Evolutionary conservation across 1,140 invertebrate genomes (phyloP).

Genomic region (Plodia interpunctella): DNA sequence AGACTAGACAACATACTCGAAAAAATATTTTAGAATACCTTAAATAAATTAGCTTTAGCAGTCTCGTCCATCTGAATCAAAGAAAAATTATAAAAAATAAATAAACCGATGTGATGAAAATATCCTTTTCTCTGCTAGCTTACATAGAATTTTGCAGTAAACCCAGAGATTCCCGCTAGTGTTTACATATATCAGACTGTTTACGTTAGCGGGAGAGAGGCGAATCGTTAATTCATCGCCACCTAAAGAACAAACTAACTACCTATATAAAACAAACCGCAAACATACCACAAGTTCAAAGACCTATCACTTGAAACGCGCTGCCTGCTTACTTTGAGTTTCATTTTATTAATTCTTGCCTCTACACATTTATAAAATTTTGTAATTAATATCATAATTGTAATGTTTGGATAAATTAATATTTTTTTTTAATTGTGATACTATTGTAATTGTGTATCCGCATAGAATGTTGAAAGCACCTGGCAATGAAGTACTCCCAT

Average conservation of each 20-base stretch:
- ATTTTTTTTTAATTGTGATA: too few species aligned
- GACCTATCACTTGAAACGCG: constrained; percentile 56
- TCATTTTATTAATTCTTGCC: constrained; percentile 6
- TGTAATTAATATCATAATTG: not conserved
- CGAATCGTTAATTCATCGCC: constrained; percentile 73
- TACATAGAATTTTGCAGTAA: not conserved
- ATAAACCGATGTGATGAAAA: too few species aligned
- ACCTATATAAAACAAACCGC: constrained; percentile 69
- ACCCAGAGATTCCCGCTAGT: constrained; percentile 35
- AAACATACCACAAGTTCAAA: constrained; percentile 66
- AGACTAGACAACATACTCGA: too few species aligned
- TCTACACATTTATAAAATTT: not conserved
- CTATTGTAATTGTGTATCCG: too few species aligned
- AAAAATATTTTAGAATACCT: too few species aligned
- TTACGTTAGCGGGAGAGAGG: constrained; percentile 60
- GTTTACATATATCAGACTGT: constrained; percentile 56
- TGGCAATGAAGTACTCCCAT: too few species aligned
- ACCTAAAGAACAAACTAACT: constrained; percentile 65
- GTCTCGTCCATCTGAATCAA: too few species aligned
- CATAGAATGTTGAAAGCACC: too few species aligned
- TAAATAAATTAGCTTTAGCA: too few species aligned
- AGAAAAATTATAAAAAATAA: too few species aligned
- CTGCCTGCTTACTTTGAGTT: constrained; percentile 10
- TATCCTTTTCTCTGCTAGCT: not conserved
- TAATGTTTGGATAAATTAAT: not conserved